These are phyloP conservation scores for Psilopsiagon aymara DNA, from an alignment of 2,113 vertebrate genomes.

Conservation along the genomic window DNA sequence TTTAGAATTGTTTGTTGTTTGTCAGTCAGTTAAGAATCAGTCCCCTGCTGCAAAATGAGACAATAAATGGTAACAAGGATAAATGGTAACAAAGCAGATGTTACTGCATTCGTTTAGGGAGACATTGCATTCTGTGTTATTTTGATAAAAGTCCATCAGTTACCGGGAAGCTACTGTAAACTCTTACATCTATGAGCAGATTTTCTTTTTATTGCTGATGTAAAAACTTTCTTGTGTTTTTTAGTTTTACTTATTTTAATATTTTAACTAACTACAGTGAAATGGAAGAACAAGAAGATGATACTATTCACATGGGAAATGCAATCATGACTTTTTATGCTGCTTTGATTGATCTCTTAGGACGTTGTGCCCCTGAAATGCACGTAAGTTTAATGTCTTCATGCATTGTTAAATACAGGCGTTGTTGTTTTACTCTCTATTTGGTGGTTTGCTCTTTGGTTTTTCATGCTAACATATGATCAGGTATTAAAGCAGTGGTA, in stretches of 20 bases:
- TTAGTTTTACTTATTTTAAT: neutral
- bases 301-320: constrained; percentile 95
- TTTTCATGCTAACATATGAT: neutral
- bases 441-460: neutral
- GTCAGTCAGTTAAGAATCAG: neutral
- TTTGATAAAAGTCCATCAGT: neutral
- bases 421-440: neutral
- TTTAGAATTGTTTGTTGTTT: neutral
- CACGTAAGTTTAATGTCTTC: constrained; percentile 81
- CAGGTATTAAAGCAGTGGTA: neutral
- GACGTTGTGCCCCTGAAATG: constrained; percentile 96
- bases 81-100: neutral
- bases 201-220: neutral
- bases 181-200: neutral
- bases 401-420: neutral
- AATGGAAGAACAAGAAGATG: constrained; percentile 88
- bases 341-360: constrained; percentile 92
- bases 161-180: neutral
- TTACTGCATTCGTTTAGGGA: neutral
- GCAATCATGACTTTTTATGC: constrained; percentile 98
- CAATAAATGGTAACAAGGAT: neutral
- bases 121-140: neutral
- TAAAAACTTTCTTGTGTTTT: neutral
- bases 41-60: neutral
- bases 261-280: constrained; percentile 68